phyloP scores from a whole-genome alignment of 2,888 invertebrate species.

The Drosophila falleni region DNA sequence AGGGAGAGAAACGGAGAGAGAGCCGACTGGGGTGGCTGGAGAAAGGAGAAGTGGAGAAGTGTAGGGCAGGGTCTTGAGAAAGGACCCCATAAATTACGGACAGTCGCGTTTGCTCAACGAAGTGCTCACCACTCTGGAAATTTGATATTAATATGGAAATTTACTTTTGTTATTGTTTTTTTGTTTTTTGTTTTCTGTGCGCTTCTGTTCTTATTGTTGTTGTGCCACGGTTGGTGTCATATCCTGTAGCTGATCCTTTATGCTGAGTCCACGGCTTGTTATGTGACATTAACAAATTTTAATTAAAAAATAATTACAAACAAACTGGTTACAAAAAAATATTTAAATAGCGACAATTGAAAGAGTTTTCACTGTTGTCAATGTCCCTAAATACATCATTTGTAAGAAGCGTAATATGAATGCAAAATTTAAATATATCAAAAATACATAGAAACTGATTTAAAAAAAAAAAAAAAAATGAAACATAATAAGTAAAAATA shows the following conservation, averaged over 20 bases:
- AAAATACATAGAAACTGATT: too few relatives aligned
- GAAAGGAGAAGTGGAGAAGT: not conserved
- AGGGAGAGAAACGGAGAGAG: not conserved
- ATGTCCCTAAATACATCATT: not conserved
- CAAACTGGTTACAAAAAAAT: constrained; percentile 31
- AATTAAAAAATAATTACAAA: constrained; percentile 70
- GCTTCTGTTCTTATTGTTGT: constrained; percentile 3
- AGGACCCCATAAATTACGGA: constrained; percentile 67
- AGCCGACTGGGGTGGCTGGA: not conserved
- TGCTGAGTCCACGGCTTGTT: constrained; percentile 14
- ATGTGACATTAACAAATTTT: constrained; percentile 55
- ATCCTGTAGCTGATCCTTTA: constrained; percentile 39
- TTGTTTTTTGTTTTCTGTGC: not conserved
- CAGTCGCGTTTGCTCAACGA: constrained; percentile 55
- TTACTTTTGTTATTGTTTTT: constrained; percentile 50
- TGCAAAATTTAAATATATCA: too few relatives aligned
- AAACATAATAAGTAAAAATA: too few relatives aligned
- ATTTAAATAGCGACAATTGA: constrained; percentile 23
- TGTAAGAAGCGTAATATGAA: too few relatives aligned
- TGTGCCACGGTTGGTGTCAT: constrained; percentile 32
- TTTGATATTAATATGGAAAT: constrained; percentile 71
- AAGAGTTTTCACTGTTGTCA: constrained; percentile 1
- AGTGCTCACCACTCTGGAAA: constrained; percentile 60
- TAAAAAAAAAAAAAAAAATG: too few relatives aligned
- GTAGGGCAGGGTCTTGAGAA: constrained; percentile 2